Conservation (phyloP, 1,140 invertebrate genomes). For the Drosophila hydei region DNA sequence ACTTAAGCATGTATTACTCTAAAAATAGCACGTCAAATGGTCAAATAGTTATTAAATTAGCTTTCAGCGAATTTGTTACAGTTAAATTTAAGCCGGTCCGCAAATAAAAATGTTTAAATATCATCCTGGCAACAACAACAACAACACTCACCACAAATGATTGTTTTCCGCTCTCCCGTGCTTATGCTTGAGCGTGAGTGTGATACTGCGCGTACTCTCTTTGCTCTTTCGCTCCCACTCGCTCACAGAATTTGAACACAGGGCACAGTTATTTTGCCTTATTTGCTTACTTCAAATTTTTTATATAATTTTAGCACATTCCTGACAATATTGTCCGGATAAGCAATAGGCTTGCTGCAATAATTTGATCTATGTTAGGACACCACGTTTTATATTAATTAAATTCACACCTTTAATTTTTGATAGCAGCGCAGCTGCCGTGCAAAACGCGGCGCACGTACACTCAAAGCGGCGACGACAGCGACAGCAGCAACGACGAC, state of each 20-base stretch:
- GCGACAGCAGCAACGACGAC: constrained; percentile 42
- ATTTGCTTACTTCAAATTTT: constrained; percentile 30
- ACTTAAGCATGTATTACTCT: not conserved
- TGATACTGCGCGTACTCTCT: constrained; percentile 49
- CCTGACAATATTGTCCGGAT: constrained; percentile 16
- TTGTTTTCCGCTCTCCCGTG: constrained; percentile 59
- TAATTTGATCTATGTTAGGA: constrained; percentile 21
- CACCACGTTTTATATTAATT: constrained; percentile 29
- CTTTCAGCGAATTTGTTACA: not conserved
- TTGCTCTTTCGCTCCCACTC: constrained; percentile 42
- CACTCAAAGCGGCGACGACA: constrained; percentile 49
- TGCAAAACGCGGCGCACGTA: constrained; percentile 64
- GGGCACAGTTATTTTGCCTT: constrained; percentile 41
- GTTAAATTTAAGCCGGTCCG: constrained; percentile 38
- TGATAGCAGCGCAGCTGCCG: constrained; percentile 59
- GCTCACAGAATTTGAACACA: constrained; percentile 54
- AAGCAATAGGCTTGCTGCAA: constrained; percentile 20
- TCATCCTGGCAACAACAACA: constrained; percentile 42
- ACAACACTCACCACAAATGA: constrained; percentile 56
- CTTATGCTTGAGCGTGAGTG: constrained; percentile 31
- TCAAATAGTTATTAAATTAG: not conserved
- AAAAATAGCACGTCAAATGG: not conserved
- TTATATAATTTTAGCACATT: constrained; percentile 61
- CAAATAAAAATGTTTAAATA: constrained; percentile 46
- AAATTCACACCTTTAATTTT: constrained; percentile 61